phyloP scores from a whole-genome alignment of 2,797 vertebrate species.

The Leptodon cayanensis region DNA sequence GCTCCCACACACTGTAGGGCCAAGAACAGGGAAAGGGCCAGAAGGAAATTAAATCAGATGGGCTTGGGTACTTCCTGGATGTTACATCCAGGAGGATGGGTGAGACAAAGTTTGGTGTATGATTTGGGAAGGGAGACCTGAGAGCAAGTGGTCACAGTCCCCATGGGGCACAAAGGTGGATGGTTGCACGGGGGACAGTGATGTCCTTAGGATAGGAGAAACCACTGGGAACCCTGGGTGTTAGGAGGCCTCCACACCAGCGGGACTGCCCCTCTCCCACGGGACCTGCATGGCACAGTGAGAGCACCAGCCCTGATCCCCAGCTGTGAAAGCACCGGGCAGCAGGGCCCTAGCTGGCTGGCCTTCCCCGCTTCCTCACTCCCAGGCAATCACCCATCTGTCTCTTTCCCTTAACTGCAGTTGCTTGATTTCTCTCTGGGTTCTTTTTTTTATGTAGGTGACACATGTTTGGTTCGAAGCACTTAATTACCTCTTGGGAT shows the following conservation, averaged over 20 bases:
- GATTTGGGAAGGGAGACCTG: background rate
- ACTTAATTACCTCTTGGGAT: constrained; percentile 55
- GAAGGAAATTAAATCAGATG: background rate
- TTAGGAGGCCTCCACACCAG: rapidly evolving
- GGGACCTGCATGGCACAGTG: rapidly evolving
- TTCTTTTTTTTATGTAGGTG: constrained; percentile 18
- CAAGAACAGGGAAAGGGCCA: background rate
- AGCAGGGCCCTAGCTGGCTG: background rate
- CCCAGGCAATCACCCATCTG: background rate
- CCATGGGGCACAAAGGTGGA: background rate
- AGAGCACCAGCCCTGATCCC: background rate
- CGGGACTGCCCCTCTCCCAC: rapidly evolving
- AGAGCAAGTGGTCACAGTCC: background rate
- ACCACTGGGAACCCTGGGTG: background rate
- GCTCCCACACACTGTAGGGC: background rate
- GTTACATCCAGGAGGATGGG: background rate
- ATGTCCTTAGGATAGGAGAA: background rate
- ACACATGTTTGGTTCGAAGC: constrained; percentile 22
- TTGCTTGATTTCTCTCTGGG: constrained; percentile 7
- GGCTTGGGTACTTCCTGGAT: background rate
- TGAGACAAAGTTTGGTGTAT: background rate
- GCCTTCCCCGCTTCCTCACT: background rate
- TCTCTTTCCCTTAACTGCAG: background rate
- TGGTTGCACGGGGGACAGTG: background rate
- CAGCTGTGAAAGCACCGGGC: rapidly evolving